Evolutionary conservation across 2,888 invertebrate genomes (phyloP), one percentile per base, ranked within the genome.

Genomic region (Dorcus hopei): DNA sequence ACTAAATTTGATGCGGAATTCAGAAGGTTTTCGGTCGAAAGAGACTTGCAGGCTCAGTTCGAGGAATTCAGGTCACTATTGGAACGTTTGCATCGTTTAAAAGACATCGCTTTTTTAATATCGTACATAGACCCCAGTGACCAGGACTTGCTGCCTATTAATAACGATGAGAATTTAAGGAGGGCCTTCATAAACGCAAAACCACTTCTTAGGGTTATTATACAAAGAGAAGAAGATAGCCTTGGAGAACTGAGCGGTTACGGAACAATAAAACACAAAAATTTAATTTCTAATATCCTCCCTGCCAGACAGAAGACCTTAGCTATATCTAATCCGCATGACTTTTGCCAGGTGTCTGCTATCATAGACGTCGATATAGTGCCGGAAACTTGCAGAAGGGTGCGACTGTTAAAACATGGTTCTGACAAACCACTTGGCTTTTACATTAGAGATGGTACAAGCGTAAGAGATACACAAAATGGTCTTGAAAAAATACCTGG

Each of bases 341-440:
- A 99, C 80, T 99, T 99, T 80, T 88, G 98, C 74, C 94, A 96
- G 84, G 90, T 99, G 54, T 99, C 99, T 33, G 96, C 97, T 58
- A 99, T 99, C 72, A 99, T 99, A 75, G 99, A 99, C 80, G 98
- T 99, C 56, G 97, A 99, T 73, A 93, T 98, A 74, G 94, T 99
- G 33, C 99, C 99, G 16, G 98, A 98, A 79, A 96, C 97, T 14
- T 97, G 97, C 79, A 85, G 99, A 57, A 84, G 97, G 65, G 97
- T 97, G 9, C 88, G 95, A 65, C 81, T 97, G 53, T 85, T 99
- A 59, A 99, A 99, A 76, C 98, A 98, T 77, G 98, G 98, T 42
- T 95, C 95, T 1, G 97, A 98, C 74, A 90, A 97, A 75, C 99
- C 99, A 0, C 81, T 99, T 59, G 99, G 99, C 65, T 99, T 99